Conservation (phyloP, 2,113 vertebrate species). For the Rana temporaria region DNA sequence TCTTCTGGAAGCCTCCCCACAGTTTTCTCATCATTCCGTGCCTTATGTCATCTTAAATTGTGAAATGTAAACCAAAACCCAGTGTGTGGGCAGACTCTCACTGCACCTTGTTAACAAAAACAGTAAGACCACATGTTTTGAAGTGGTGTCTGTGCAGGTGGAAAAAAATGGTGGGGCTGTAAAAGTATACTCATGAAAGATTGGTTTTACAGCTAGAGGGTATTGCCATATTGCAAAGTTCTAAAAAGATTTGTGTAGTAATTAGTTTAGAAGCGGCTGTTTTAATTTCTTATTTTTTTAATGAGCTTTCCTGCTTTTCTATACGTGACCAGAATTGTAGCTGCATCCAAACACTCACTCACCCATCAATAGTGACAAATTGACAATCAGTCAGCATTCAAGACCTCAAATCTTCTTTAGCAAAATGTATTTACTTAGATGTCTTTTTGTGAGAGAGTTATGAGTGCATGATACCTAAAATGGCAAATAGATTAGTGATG, state of each 20-base stretch:
- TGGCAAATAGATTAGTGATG: too few relatives aligned
- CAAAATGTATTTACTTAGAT: too few relatives aligned
- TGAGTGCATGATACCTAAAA: too few relatives aligned
- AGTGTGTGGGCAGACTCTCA: slow-evolving; percentile 89
- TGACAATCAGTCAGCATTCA: too few relatives aligned
- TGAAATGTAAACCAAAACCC: slow-evolving; percentile 91
- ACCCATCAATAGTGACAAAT: too few relatives aligned
- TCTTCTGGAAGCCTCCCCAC: slow-evolving; percentile 98
- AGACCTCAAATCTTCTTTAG: too few relatives aligned
- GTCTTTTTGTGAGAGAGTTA: too few relatives aligned
- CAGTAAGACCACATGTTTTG: slow-evolving; percentile 83
- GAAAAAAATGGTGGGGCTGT: slow-evolving; percentile 76
- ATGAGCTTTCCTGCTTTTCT: too few relatives aligned
- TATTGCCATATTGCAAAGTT: background rate
- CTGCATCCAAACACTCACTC: too few relatives aligned
- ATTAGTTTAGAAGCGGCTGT: too few relatives aligned
- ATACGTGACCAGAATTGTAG: too few relatives aligned
- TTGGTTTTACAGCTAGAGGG: slow-evolving; percentile 70
- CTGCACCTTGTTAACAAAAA: slow-evolving; percentile 88
- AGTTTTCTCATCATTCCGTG: slow-evolving; percentile 98
- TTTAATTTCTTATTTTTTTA: too few relatives aligned
- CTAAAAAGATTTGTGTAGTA: slow-evolving; percentile 53
- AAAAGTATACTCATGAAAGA: slow-evolving; percentile 79
- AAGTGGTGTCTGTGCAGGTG: slow-evolving; percentile 82
- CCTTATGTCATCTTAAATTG: slow-evolving; percentile 92